Base-by-base conservation (phyloP, 1,140 invertebrate genomes). In the Elymnias hypermnestra region DNA sequence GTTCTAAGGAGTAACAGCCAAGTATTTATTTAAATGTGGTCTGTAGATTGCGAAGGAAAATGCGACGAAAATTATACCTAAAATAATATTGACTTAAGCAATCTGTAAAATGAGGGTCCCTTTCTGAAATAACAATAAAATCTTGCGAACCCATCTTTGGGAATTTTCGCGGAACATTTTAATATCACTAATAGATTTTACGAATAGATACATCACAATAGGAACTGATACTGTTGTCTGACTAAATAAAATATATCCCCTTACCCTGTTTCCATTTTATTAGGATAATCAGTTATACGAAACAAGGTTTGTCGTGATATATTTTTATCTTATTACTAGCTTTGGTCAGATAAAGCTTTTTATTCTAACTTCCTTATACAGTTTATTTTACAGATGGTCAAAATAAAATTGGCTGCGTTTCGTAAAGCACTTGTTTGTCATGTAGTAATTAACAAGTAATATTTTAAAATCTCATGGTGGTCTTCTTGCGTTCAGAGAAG, bases 151-250 rank as follows among this genome's bases (percentile, higher is more conserved):
- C 74, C 57, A 69, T 66, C 64, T 66, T 56, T 50, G 45, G 40
- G 52, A 55, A 66, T 57, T 65, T 63, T 61, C 44, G 40, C 51
- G 46, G 53, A 55, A 72, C 70, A 67, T 72, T 81, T 81, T 77
- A 75, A 78, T 78, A 78, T 77, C 65, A 69, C 64, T 77, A 77
- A 81, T 77, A 75, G 63, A 78, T 77, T 73, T 71, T 70, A 69
- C 63, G 61, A 72, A 79, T 79, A 59, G 63, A 74, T 77, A 67
- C 55, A 39, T 59, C 47, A 72, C 72, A 74, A 73, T 69, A 49
- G 69, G 39, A 28, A 46, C 42, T 46, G 62, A 62, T 66, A 59
- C 38, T 63, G 53, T 63, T 66, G 60, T 77, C 71, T 68, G 64
- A 67, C 63, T 61, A 56, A 59, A 61, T 70, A 71, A 64, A 72